Base-by-base conservation (phyloP, 1,140 invertebrate genomes). In the Galleria mellonella region DNA sequence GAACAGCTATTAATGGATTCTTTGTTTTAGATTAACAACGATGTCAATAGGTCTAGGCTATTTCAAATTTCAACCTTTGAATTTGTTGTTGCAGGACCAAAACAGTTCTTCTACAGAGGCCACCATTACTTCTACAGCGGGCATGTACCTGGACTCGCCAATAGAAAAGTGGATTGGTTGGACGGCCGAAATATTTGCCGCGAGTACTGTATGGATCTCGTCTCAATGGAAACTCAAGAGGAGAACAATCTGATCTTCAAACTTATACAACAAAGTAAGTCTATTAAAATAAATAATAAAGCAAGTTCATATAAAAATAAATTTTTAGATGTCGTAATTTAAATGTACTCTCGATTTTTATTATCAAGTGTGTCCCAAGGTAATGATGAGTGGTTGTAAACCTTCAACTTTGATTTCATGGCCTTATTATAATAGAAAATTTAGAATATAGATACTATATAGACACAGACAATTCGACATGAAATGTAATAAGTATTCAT, bases 181-280 rank as follows among this genome's bases (percentile, higher is more conserved):
- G 95, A 96, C 56, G 94, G 94, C 10, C 91, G 95, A 59, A 97
- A 97, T 78, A 89, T 94, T 50, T 97, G 95, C 83, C 89, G 95
- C 47, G 94, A 96, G 75, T 96, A 96, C 74, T 97, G 95, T 79
- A 97, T 97, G 95, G 95, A 97, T 73, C 89, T 96, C 32, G 91
- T 96, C 3, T 94, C 94, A 0, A 87, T 96, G 60, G 95, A 97
- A 78, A 93, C 93, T 0, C 93, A 95, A 82, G 94, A 95, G 74
- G 94, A 97, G 75, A 96, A 96, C 68, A 94, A 96, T 73, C 90
- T 96, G 55, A 91, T 96, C 72, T 94, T 94, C 89, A 92, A 91
- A 67, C 89, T 96, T 8, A 94, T 97, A 47, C 92, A 94, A 83
- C 91, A 94, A 83, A 94, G 93, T 95, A 79, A n/a, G n/a, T n/a